Evolutionary conservation across 2,113 vertebrate genomes (phyloP), one percentile per base, ranked within the genome.

Genomic region (Chascanopsetta lugubris): DNA sequence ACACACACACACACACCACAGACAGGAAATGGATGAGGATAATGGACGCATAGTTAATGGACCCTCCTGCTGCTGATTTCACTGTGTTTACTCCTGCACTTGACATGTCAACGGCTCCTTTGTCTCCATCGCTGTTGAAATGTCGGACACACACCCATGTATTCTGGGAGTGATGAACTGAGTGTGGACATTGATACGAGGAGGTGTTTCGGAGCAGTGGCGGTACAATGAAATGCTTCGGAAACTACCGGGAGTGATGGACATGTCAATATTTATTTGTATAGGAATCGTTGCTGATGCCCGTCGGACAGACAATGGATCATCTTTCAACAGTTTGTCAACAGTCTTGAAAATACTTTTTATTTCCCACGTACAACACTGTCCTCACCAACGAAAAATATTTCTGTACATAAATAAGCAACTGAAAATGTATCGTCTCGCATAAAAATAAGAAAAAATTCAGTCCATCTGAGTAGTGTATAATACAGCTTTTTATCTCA

Each of bases 391-490:
- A 88, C 84, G n/a, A 90, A 91, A 88, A 91, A 90, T 80, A 85
- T 84, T 55, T 89, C 85, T 90, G 75, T 91, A 90, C 90, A 93
- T 89, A 92, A 91, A 92, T 90, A 92, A 62, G 67, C 87, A 90
- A 92, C 57, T 61, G 57, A 88, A 90, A 91, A 86, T 88, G 38
- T 90, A 87, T 86, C 84, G 68, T 82, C 77, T 75, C 87, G 25
- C 72, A 81, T 76, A 82, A 75, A 77, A 81, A 65, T 71, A 77
- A 82, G 63, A 66, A 87, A 85, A 69, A 38, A 34, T 1, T 12
- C 21, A 75, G 63, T 72, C 81, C 43, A 1, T 85, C 50, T 53
- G 65, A 75, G 61, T 81, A 74, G 86, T 83, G 80, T 60, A 65
- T 67, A 69, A 45, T 77, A 85, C 71, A 71, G 18, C 48, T 75